Conservation (phyloP, 2,797 vertebrate genomes). For the Gymnothorax reevesii region DNA sequence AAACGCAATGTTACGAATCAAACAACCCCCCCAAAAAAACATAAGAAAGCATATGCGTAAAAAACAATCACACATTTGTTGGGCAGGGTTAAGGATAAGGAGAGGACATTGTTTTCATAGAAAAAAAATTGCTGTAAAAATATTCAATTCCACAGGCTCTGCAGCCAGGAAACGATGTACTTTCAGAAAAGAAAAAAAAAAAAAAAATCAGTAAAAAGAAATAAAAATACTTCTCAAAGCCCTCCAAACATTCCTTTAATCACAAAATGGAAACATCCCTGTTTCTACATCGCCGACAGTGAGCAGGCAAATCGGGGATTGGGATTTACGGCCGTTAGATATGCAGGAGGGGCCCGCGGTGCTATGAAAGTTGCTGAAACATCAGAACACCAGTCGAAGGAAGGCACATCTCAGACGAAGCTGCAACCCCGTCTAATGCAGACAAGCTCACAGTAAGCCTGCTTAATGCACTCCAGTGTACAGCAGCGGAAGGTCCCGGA, state of each 20-base stretch:
- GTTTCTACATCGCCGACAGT: constrained; percentile 19
- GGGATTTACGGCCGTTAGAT: constrained; percentile 28
- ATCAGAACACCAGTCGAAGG: constrained; percentile 26
- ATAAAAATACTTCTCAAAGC: neutral
- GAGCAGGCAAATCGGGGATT: constrained; percentile 48
- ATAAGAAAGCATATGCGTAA: too few species aligned
- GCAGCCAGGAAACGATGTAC: neutral
- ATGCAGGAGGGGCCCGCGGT: constrained; percentile 5
- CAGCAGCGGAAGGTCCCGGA: constrained; percentile 32
- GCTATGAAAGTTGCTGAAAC: constrained; percentile 57
- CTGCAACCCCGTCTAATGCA: neutral
- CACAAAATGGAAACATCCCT: neutral
- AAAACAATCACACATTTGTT: neutral
- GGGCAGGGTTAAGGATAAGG: neutral
- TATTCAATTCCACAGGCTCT: neutral
- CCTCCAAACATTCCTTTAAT: neutral
- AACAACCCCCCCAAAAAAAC: neutral
- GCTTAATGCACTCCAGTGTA: constrained; percentile 23
- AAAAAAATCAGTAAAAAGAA: neutral
- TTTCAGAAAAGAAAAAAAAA: neutral
- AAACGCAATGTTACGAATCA: neutral
- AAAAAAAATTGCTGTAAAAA: neutral
- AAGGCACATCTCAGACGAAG: constrained; percentile 15
- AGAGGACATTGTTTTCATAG: neutral
- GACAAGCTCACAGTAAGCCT: constrained; percentile 27